A percentile compares a stretch with the other conserved stretches of the same genome.
Conservation (phyloP, 1,140 invertebrate species). For the Procambarus clarkii region DNA sequence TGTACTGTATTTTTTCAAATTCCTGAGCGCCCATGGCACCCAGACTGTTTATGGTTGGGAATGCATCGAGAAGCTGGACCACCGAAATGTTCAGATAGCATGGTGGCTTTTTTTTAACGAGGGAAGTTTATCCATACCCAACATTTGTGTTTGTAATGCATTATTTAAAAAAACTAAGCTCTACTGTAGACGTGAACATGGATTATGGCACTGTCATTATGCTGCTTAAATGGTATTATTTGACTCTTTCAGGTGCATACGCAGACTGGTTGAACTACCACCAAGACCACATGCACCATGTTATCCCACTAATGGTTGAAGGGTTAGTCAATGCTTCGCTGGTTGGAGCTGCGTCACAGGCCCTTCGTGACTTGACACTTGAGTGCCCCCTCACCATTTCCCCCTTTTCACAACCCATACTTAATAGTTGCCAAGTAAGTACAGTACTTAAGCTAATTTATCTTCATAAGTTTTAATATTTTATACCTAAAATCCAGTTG, state of each 20-base stretch:
- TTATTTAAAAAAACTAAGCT: too few relatives aligned
- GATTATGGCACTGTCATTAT: too few relatives aligned
- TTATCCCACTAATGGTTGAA: constrained; percentile 70
- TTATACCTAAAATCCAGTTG: too few relatives aligned
- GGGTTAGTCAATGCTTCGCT: constrained; percentile 69
- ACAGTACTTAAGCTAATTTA: not conserved
- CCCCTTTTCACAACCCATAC: constrained; percentile 70
- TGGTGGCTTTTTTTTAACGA: too few relatives aligned
- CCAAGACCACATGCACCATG: constrained; percentile 70
- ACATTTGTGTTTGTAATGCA: too few relatives aligned
- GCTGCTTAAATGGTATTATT: not conserved
- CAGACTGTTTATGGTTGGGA: too few relatives aligned
- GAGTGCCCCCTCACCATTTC: constrained; percentile 71
- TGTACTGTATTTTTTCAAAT: too few relatives aligned
- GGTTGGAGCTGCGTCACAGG: constrained; percentile 70
- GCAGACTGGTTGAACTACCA: constrained; percentile 72
- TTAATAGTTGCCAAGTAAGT: constrained; percentile 69
- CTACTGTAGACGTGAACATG: too few relatives aligned
- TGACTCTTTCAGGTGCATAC: constrained; percentile 62
- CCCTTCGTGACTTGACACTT: constrained; percentile 67
- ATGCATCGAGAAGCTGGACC: too few relatives aligned
- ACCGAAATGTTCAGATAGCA: too few relatives aligned
- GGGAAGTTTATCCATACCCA: too few relatives aligned
- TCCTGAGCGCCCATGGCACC: too few relatives aligned
- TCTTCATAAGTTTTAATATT: not conserved